Evolutionary conservation across 2,113 vertebrate genomes (phyloP).

Genomic region (Pungitius pungitius): DNA sequence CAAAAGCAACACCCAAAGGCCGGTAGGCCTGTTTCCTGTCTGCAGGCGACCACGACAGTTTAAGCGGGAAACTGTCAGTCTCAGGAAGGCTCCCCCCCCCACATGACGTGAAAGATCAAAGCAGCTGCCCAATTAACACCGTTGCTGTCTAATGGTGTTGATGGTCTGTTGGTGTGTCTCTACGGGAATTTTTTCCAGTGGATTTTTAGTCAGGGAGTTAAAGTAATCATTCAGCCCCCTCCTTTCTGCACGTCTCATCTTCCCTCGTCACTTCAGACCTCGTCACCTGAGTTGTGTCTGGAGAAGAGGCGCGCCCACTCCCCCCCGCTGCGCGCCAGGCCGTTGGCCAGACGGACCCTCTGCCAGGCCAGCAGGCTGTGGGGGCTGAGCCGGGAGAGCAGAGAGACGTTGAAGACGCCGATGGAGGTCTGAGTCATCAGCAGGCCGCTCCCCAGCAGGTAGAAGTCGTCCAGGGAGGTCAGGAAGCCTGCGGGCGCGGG

Average conservation of each 20-base stretch:
- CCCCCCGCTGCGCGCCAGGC: conserved; percentile 83
- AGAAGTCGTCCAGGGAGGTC: conserved; percentile 91
- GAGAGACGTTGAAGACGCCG: conserved; percentile 83
- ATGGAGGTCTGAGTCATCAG: conserved; percentile 91
- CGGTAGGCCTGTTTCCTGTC: background rate
- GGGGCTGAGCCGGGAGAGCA: conserved; percentile 82
- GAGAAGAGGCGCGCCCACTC: conserved; percentile 86
- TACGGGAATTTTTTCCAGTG: conserved; percentile 24
- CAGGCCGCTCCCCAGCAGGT: conserved; percentile 88
- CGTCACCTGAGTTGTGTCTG: conserved; percentile 86
- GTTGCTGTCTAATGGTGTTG: conserved; percentile 8
- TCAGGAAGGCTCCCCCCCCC: conserved; percentile 55
- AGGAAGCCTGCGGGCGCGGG: conserved; percentile 82
- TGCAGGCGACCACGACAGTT: background rate
- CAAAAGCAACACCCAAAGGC: background rate
- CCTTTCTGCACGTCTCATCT: background rate
- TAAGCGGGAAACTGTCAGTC: conserved; percentile 22
- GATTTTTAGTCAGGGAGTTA: conserved; percentile 9
- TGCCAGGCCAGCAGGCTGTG: conserved; percentile 89
- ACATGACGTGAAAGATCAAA: conserved; percentile 54
- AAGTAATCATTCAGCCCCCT: background rate
- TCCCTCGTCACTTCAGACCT: background rate
- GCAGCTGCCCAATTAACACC: conserved; percentile 52
- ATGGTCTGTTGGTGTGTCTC: conserved; percentile 19
- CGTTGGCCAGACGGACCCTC: conserved; percentile 88